Evolutionary conservation across 64 coral and sea anemone genomes (phyloP).

Genomic region (Porites lutea): DNA sequence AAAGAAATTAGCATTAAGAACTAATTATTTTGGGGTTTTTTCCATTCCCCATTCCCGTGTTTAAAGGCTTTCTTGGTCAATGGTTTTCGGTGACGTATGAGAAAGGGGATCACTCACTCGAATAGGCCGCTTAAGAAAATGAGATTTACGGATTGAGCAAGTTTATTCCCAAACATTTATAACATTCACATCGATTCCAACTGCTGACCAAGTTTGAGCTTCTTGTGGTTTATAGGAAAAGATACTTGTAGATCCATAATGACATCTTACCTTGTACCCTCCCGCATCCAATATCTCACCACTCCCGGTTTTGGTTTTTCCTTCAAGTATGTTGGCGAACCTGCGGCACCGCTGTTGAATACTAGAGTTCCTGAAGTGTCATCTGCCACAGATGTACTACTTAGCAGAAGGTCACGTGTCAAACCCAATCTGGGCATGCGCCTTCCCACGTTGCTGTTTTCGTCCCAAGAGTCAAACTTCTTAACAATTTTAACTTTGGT

Average conservation of each 20-base stretch:
- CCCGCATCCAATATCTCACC: conserved; percentile 85
- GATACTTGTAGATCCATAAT: neutral
- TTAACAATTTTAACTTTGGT: conserved; percentile 68
- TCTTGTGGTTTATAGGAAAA: too few species aligned
- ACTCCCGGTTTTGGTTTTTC: conserved; percentile 49
- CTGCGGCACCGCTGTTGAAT: conserved; percentile 3
- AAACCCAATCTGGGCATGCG: conserved; percentile 82
- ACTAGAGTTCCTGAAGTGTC: conserved; percentile 73
- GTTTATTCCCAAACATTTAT: too few species aligned
- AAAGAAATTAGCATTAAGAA: too few species aligned
- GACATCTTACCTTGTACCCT: conserved; percentile 63
- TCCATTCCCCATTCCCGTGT: too few species aligned
- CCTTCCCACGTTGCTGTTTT: conserved; percentile 48
- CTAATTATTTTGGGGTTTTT: too few species aligned
- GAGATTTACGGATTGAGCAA: too few species aligned
- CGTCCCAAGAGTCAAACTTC: conserved; percentile 58
- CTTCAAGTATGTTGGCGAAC: conserved; percentile 33
- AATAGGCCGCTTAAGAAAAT: too few species aligned
- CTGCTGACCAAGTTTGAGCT: too few species aligned
- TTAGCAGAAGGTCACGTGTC: conserved; percentile 55
- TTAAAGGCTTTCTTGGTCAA: too few species aligned
- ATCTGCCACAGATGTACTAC: conserved; percentile 35
- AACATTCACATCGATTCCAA: too few species aligned
- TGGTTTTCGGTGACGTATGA: too few species aligned
- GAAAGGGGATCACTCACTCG: too few species aligned